Percentiles rank a stretch among this genome's conserved stretches.
These are phyloP conservation scores for Drosophila sproati DNA, from an alignment of 1,140 invertebrate genomes.

Conservation along the genomic window DNA sequence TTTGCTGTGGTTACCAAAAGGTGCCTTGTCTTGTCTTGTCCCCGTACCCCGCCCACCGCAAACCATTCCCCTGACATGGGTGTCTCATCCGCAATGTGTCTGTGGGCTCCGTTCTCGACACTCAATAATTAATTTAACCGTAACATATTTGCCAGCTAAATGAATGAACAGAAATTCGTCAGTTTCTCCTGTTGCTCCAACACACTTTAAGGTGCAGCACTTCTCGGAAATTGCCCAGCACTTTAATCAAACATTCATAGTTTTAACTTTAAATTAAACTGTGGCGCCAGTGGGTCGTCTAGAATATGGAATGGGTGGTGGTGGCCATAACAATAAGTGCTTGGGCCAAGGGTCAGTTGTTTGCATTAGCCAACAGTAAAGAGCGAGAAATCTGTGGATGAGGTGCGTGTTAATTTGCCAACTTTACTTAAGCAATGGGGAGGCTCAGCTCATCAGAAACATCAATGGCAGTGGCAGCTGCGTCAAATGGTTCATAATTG, in stretches of 20 bases:
- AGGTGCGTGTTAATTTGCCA: conserved; percentile 75
- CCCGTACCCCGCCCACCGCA: background rate
- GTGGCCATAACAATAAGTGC: conserved; percentile 27
- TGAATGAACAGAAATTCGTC: conserved; percentile 35
- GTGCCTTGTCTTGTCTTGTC: conserved; percentile 43
- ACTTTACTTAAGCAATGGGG: conserved; percentile 45
- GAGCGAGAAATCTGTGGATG: conserved; percentile 3
- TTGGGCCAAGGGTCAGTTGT: conserved; percentile 63
- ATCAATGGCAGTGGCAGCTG: conserved; percentile 42
- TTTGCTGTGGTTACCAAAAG: conserved; percentile 73
- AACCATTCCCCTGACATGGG: background rate
- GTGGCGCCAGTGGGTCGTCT: conserved; percentile 8
- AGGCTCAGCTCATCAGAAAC: conserved; percentile 10
- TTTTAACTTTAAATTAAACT: conserved; percentile 77
- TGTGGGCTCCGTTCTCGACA: conserved; percentile 21
- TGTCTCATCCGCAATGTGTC: conserved; percentile 39
- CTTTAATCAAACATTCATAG: conserved; percentile 80
- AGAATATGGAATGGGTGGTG: background rate
- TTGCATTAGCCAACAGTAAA: conserved; percentile 50
- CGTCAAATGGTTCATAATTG: conserved; percentile 71
- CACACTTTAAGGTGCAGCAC: conserved; percentile 22
- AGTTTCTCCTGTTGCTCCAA: background rate
- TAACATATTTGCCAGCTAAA: conserved; percentile 59
- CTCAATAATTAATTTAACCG: conserved; percentile 78
- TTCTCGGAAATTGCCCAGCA: conserved; percentile 30